phyloP scores from a whole-genome alignment of 2,888 invertebrate species.

The Catotricha subobsoleta region DNA sequence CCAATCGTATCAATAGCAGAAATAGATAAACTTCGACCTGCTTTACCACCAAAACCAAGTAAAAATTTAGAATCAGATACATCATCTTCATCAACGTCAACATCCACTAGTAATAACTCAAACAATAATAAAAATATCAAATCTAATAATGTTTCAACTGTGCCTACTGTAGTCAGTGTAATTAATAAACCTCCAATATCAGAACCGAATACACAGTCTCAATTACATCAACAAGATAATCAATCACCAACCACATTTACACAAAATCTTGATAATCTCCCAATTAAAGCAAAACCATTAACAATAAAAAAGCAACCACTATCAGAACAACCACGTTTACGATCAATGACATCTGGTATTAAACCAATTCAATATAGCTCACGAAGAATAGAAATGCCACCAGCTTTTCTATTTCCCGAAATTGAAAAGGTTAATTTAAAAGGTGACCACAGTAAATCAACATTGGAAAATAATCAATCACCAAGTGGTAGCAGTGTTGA shows the following conservation, averaged over 20 bases:
- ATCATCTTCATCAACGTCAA: conserved; percentile 3
- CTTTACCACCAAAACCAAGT: conserved; percentile 66
- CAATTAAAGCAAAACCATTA: conserved; percentile 65
- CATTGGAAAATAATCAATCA: conserved; percentile 9
- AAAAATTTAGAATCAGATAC: conserved; percentile 27
- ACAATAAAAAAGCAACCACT: conserved; percentile 70
- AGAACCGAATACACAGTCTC: conserved; percentile 9
- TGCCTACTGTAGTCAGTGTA: conserved; percentile 13
- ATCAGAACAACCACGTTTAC: conserved; percentile 59
- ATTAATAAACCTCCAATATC: conserved; percentile 16
- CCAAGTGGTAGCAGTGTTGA: conserved; percentile 19
- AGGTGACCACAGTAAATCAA: conserved; percentile 9
- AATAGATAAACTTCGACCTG: conserved; percentile 48
- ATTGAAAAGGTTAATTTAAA: conserved; percentile 41
- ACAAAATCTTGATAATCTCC: conserved; percentile 31
- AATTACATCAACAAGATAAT: conserved; percentile 7
- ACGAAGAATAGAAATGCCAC: conserved; percentile 64
- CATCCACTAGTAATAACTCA: conserved; percentile 9
- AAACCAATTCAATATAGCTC: conserved; percentile 48
- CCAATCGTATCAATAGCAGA: conserved; percentile 27
- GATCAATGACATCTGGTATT: conserved; percentile 36
- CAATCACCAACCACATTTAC: conserved; percentile 5
- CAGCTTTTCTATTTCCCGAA: conserved; percentile 63
- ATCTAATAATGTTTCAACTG: conserved; percentile 4
- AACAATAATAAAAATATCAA: conserved; percentile 12